A percentile compares a stretch with the other conserved stretches of the same genome.
These are phyloP conservation scores for Odontomyia ornata DNA, from an alignment of 2,888 invertebrate genomes.

Conservation along the genomic window DNA sequence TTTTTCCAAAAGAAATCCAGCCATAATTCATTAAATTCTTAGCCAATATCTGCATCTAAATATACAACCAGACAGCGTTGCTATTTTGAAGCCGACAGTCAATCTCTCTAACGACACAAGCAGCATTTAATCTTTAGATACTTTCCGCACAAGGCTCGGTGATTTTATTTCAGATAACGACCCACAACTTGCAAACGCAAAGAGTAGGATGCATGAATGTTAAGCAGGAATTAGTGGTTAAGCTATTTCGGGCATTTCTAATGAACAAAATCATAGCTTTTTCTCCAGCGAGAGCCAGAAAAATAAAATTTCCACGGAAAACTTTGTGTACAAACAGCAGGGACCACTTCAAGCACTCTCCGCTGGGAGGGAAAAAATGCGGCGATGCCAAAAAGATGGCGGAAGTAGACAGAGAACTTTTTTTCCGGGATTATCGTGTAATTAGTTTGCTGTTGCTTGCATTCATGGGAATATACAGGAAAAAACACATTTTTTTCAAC, in stretches of 20 bases:
- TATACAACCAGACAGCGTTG: slow-evolving; percentile 8
- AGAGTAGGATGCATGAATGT: background rate
- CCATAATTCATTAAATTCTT: background rate
- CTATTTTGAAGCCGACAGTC: slow-evolving; percentile 31
- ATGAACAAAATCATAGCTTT: background rate
- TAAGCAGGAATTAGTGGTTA: background rate
- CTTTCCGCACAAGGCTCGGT: background rate
- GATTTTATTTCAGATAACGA: background rate
- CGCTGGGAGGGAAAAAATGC: background rate
- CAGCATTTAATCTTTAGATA: slow-evolving; percentile 1
- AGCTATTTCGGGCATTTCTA: slow-evolving; percentile 2
- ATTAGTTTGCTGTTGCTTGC: background rate
- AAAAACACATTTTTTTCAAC: background rate
- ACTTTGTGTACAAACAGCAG: background rate
- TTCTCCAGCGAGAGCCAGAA: background rate
- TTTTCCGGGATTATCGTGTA: slow-evolving; percentile 13
- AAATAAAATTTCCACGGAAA: background rate
- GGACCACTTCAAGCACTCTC: background rate
- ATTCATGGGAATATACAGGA: background rate
- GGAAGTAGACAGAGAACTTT: slow-evolving; percentile 6
- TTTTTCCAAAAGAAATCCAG: background rate
- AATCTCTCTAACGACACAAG: slow-evolving; percentile 23
- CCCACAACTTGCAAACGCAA: background rate
- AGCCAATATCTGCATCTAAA: background rate
- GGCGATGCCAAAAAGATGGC: background rate